Conservation (phyloP, 2,888 invertebrate genomes). For the Agrilus cyanescens region DNA sequence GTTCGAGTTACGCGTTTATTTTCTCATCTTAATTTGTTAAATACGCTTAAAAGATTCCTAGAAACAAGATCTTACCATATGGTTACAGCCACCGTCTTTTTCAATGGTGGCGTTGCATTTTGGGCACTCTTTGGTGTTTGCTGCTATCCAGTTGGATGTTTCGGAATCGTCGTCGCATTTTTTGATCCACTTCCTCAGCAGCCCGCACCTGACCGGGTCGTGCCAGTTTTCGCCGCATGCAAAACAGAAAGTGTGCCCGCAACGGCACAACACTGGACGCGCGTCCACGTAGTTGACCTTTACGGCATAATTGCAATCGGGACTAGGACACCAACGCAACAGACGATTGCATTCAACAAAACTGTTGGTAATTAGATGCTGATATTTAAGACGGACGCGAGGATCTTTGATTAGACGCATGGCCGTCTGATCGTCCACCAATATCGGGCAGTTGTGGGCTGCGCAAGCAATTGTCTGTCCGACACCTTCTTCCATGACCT, state of each 20-base stretch:
- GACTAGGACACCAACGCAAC: constrained; percentile 96
- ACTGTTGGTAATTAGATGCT: constrained; percentile 96
- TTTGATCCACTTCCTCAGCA: constrained; percentile 94
- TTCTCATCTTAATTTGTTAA: too few relatives aligned
- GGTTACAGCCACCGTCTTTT: constrained; percentile 98
- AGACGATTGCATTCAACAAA: constrained; percentile 97
- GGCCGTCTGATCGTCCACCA: constrained; percentile 94
- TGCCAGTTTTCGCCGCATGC: constrained; percentile 97
- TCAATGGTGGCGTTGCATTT: constrained; percentile 95
- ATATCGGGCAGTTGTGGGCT: constrained; percentile 91
- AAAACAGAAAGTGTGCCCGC: constrained; percentile 93
- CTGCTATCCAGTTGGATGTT: constrained; percentile 99
- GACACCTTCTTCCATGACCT: constrained; percentile 87
- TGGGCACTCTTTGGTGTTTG: constrained; percentile 98
- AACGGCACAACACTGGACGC: constrained; percentile 85
- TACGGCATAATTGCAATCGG: constrained; percentile 93
- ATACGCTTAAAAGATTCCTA: too few relatives aligned
- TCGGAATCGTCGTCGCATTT: constrained; percentile 99
- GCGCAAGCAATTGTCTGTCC: constrained; percentile 95
- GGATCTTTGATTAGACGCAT: constrained; percentile 82
- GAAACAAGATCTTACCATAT: constrained; percentile 54
- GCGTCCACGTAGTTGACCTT: constrained; percentile 70
- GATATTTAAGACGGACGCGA: constrained; percentile 85
- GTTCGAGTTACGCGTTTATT: too few relatives aligned
- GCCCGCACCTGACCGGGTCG: constrained; percentile 91